A percentile compares a stretch with the other conserved stretches of the same genome.
These are phyloP conservation scores for Apantesis nais DNA, from an alignment of 2,888 invertebrate genomes.

Conservation along the genomic window DNA sequence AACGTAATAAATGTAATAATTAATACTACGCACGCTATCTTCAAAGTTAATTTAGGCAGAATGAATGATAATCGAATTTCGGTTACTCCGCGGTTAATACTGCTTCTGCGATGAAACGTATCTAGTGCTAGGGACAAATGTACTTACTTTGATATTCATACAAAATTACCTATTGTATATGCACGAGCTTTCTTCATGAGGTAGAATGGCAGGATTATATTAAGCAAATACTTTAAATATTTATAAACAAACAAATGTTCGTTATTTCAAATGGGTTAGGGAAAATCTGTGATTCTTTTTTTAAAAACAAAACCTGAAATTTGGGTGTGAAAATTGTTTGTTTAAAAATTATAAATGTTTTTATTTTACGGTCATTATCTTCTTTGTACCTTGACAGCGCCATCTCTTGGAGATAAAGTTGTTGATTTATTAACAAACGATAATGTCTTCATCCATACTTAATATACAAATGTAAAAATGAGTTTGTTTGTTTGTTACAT, in stretches of 20 bases:
- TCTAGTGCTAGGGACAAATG: slow-evolving; percentile 15
- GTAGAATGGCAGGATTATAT: slow-evolving; percentile 7
- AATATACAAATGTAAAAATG: no score
- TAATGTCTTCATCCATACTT: no score
- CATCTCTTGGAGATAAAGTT: no score
- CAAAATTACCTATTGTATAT: slow-evolving; percentile 21
- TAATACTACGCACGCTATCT: slow-evolving; percentile 16
- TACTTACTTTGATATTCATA: slow-evolving; percentile 18
- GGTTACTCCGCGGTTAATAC: slow-evolving; percentile 17
- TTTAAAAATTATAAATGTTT: no score
- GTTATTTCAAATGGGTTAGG: slow-evolving; percentile 4
- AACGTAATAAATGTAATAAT: slow-evolving; percentile 20
- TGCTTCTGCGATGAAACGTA: slow-evolving; percentile 11
- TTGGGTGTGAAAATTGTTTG: no score
- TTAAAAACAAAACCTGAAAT: background rate
- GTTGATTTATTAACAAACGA: no score
- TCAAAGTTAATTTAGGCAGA: slow-evolving; percentile 23
- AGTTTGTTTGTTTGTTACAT: no score
- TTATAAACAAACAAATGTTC: slow-evolving; percentile 16
- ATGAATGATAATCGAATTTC: slow-evolving; percentile 22
- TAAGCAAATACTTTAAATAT: slow-evolving; percentile 14
- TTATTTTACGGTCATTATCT: no score
- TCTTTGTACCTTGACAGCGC: no score
- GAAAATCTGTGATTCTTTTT: background rate
- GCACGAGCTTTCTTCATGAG: slow-evolving; percentile 22